Evolutionary conservation across 2,797 vertebrate species (phyloP), one percentile per base, ranked within the genome.

Genomic region (Lacerta bilineata): DNA sequence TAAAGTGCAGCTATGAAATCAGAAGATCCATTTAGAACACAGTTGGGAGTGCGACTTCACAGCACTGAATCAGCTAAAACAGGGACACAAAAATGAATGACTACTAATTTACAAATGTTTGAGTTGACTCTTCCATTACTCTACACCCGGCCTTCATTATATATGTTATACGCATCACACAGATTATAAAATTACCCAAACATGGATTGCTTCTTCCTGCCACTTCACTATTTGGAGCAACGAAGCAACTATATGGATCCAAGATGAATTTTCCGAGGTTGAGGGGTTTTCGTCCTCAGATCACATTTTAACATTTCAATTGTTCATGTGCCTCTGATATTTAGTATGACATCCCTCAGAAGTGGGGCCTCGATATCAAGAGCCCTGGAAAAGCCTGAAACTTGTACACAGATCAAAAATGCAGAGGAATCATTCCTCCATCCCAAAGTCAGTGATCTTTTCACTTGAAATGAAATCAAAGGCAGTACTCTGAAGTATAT

Each of bases 381-480:
- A 89, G 23, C 39, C 25, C 27, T 77, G 83, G 66, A 92, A 55
- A 91, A 29, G 88, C 84, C 85, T 39, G 82, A 87, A 39, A 23
- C 23, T 5, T 83, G 50, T 88, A 90, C 82, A 72, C 9, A 85
- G n/a, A 80, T 78, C 13, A 55, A 55, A 87, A 90, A 83, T 81
- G 41, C 87, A 88, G 36, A n/a, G 66, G 77, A 64, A 80, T 82
- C 89, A 90, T 87, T 87, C 50, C 36, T 64, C 36, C 39, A 80
- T 33, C 46, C 41, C 39, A 77, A 23, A 85, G 61, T 80, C 71
- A 72, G 66, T 6, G 18, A 72, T 87, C 85, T 90, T 88, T 91
- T 84, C 90, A 89, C 74, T 50, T 90, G 78, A 93, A 94, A 91
- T 20, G 13, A 94, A 92, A 95, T 81, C 10, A 17, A 93, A 93